Evolutionary conservation across 2,797 vertebrate species (phyloP).

Genomic region (Etheostoma perlongum): DNA sequence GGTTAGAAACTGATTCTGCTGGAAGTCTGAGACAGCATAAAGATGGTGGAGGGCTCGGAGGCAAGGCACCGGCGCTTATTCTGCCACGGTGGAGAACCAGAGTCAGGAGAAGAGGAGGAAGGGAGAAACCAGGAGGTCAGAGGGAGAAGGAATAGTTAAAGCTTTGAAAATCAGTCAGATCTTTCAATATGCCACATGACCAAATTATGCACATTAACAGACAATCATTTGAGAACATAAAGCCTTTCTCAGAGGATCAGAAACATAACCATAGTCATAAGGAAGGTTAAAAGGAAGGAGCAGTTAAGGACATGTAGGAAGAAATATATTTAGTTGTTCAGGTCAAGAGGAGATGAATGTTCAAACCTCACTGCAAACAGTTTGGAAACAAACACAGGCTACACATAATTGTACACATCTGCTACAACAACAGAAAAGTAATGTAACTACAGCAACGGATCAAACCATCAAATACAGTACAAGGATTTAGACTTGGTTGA

Average conservation of each 20-base stretch:
- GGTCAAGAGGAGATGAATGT: neutral
- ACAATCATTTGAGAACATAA: neutral
- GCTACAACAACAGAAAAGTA: neutral
- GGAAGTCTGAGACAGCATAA: slow-evolving; percentile 99
- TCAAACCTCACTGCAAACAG: slow-evolving; percentile 34
- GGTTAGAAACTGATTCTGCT: slow-evolving; percentile 97
- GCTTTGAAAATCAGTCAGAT: slow-evolving; percentile 7
- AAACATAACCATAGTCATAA: neutral
- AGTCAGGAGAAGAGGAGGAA: slow-evolving; percentile 67
- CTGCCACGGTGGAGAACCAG: slow-evolving; percentile 76
- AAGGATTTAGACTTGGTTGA: neutral
- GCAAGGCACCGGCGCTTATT: slow-evolving; percentile 94
- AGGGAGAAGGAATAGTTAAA: slow-evolving; percentile 36
- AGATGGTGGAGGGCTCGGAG: slow-evolving; percentile 98
- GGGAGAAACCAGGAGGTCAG: slow-evolving; percentile 63
- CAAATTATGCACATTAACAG: neutral
- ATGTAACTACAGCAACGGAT: neutral
- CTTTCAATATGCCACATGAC: slow-evolving; percentile 6
- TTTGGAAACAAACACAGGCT: neutral
- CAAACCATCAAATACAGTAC: too few relatives aligned
- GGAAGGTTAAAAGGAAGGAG: slow-evolving; percentile 14
- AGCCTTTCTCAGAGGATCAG: neutral
- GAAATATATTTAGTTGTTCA: neutral
- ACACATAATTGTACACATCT: neutral
- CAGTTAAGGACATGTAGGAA: slow-evolving; percentile 67